phyloP scores from a whole-genome alignment of 2,113 vertebrate species.

The Lophochroa leadbeateri region DNA sequence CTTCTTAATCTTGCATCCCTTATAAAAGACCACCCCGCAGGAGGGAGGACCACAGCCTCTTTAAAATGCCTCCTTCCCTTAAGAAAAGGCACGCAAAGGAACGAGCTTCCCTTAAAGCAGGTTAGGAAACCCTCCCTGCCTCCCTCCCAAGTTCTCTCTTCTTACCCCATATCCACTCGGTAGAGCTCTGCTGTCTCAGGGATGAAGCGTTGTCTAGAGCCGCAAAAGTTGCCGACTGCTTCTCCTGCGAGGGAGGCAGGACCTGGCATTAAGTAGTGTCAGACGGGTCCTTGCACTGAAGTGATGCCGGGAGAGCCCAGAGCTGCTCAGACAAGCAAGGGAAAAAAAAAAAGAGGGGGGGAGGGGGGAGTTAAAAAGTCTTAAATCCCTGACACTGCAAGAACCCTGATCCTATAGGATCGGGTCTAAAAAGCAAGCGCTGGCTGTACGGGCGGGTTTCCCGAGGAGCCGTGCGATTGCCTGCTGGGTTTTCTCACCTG shows the following conservation, averaged over 20 bases:
- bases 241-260: constrained; percentile 49
- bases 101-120: not conserved
- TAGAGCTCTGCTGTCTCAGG: not conserved
- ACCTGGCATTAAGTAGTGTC: constrained; percentile 61
- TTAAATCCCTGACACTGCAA: constrained; percentile 76
- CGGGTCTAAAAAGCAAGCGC: not conserved
- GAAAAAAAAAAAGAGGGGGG: not conserved
- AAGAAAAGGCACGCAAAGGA: not conserved
- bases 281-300: constrained; percentile 57
- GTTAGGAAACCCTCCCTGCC: not conserved
- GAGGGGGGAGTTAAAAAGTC: constrained; percentile 42
- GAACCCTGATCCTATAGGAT: constrained; percentile 51
- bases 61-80: not conserved
- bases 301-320: constrained; percentile 46
- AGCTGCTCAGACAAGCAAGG: constrained; percentile 22
- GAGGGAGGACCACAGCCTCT: not conserved
- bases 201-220: not conserved
- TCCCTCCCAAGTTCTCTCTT: constrained; percentile 38
- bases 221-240: constrained; percentile 68
- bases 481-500: constrained; percentile 43
- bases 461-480: not conserved
- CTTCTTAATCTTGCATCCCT: not conserved
- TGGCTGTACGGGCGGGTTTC: not conserved
- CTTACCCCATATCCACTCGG: not conserved
- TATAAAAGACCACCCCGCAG: not conserved